Evolutionary conservation across 2,797 vertebrate genomes (phyloP).

Genomic region (Myotis findleyi): DNA sequence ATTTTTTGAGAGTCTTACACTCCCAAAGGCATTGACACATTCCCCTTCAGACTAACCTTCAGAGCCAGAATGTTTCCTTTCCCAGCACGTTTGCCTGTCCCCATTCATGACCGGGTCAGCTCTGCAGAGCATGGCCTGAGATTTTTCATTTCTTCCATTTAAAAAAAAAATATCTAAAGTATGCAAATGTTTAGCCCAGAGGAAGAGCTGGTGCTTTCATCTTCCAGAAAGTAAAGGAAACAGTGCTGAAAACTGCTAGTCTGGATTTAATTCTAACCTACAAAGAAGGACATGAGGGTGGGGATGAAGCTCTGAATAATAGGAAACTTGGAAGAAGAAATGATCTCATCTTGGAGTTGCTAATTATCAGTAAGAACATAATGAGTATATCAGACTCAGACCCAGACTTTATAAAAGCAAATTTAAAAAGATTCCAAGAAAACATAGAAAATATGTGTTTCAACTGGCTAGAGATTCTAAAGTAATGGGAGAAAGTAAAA

Average conservation of each 20-base stretch:
- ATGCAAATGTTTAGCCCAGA: constrained; percentile 64
- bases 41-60: background rate
- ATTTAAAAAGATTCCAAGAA: constrained; percentile 31
- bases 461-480: background rate
- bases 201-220: constrained; percentile 65
- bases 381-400: background rate
- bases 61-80: background rate
- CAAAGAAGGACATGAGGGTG: background rate
- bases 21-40: background rate
- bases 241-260: background rate
- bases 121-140: background rate
- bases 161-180: constrained; percentile 36
- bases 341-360: background rate
- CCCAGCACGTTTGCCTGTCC: background rate
- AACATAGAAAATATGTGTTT: background rate
- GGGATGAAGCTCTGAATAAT: background rate
- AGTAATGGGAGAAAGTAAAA: background rate
- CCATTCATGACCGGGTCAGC: background rate
- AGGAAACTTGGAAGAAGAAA: constrained; percentile 14
- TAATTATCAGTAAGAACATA: constrained; percentile 44
- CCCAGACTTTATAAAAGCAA: background rate
- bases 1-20: background rate
- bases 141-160: constrained; percentile 50
- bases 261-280: constrained; percentile 48
- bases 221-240: constrained; percentile 40